Evolutionary conservation across 2,888 invertebrate species (phyloP).

Genomic region (Sturmia bella): DNA sequence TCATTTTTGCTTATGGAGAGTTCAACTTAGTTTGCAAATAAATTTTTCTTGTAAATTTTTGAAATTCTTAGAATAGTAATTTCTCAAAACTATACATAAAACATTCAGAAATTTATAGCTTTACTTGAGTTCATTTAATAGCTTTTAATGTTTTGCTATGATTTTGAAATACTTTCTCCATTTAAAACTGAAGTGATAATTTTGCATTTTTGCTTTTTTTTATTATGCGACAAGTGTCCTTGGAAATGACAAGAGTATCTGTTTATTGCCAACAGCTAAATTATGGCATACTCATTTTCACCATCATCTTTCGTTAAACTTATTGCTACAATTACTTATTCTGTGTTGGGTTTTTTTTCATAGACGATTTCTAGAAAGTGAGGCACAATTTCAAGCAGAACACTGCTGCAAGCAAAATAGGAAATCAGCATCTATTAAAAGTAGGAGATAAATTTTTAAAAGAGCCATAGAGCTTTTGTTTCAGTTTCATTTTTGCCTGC

Average conservation of each 20-base stretch:
- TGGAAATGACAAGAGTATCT: slow-evolving; percentile 48
- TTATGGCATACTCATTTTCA: slow-evolving; percentile 40
- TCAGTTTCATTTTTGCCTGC: slow-evolving; percentile 37
- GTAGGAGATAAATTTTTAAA: not conserved
- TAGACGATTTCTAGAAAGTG: not conserved
- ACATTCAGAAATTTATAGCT: not conserved
- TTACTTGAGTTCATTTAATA: slow-evolving; percentile 24
- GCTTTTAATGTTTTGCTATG: slow-evolving; percentile 7
- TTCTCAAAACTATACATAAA: not conserved
- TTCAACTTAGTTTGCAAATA: too few species aligned
- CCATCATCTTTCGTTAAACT: slow-evolving; percentile 1
- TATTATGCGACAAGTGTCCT: slow-evolving; percentile 27
- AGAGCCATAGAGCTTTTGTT: slow-evolving; percentile 9
- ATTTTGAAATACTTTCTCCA: slow-evolving; percentile 34
- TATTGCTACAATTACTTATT: slow-evolving; percentile 7
- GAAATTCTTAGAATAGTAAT: too few species aligned
- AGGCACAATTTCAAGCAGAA: not conserved
- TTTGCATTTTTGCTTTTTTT: slow-evolving; percentile 11
- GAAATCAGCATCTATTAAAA: slow-evolving; percentile 3
- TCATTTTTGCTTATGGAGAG: too few species aligned
- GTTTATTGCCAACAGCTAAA: slow-evolving; percentile 56
- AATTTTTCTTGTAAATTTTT: too few species aligned
- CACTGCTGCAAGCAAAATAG: not conserved
- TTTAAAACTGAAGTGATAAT: slow-evolving; percentile 13
- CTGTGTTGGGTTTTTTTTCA: not conserved